Evolutionary conservation across 2,113 vertebrate species (phyloP).

Genomic region (Lutjanus erythropterus): DNA sequence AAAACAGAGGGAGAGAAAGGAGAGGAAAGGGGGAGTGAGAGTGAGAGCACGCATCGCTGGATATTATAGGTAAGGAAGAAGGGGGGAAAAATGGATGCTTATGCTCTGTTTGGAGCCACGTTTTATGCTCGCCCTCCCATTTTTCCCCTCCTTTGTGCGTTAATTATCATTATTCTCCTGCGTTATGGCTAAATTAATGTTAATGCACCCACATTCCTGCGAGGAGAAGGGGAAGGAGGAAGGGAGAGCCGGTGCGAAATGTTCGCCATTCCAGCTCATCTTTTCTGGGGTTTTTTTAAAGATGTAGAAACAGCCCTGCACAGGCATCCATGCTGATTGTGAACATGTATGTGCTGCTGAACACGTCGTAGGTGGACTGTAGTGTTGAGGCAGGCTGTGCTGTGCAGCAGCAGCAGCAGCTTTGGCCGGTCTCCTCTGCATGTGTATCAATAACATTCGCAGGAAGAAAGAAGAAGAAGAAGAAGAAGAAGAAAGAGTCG

Average conservation of each 20-base stretch:
- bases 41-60: constrained; percentile 84
- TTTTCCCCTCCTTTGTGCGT: constrained; percentile 79
- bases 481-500: constrained; percentile 80
- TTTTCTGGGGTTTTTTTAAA: constrained; percentile 66
- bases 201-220: constrained; percentile 78
- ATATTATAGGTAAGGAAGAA: constrained; percentile 85
- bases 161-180: constrained; percentile 66
- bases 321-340: constrained; percentile 64
- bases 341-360: constrained; percentile 68
- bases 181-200: constrained; percentile 68
- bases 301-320: constrained; percentile 56
- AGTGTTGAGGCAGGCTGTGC: constrained; percentile 43
- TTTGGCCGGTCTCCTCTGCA: constrained; percentile 70
- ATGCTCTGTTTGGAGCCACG: constrained; percentile 70
- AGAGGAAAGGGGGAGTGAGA: constrained; percentile 68
- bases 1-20: constrained; percentile 72
- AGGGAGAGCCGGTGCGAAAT: constrained; percentile 71
- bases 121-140: constrained; percentile 70
- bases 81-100: constrained; percentile 78
- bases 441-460: constrained; percentile 83
- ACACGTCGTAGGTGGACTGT: constrained; percentile 56
- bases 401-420: constrained; percentile 53
- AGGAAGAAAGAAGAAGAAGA: constrained; percentile 78
- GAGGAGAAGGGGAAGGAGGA: constrained; percentile 10
- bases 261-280: constrained; percentile 80